A percentile compares a stretch with the other conserved stretches of the same genome.
Evolutionary conservation across 1,140 invertebrate genomes (phyloP).

Genomic region (Pseudomyrmex gracilis): DNA sequence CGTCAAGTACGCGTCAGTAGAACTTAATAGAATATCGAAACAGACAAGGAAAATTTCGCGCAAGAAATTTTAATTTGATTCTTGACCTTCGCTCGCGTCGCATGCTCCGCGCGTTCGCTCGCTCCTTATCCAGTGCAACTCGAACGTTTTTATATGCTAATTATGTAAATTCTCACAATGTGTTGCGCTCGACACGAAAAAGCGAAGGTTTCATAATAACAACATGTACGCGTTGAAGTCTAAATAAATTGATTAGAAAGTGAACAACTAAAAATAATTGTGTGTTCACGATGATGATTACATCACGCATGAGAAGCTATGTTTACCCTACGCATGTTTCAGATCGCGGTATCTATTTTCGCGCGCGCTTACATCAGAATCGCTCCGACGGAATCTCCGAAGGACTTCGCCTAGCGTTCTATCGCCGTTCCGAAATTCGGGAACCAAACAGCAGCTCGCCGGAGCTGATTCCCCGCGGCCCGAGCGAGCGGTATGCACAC

Average conservation of each 20-base stretch:
- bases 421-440: neutral
- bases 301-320: neutral
- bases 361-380: neutral
- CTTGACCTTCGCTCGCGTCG: conserved; percentile 25
- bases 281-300: neutral
- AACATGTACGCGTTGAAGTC: neutral
- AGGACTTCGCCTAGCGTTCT: neutral
- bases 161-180: conserved; percentile 29
- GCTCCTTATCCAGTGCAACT: conserved; percentile 6
- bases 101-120: neutral
- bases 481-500: no score
- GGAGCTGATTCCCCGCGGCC: no score
- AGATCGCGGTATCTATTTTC: neutral
- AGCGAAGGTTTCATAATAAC: neutral
- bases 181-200: neutral
- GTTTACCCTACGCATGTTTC: neutral
- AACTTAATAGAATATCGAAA: conserved; percentile 62
- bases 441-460: no score
- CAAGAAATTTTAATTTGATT: neutral
- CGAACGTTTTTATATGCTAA: conserved; percentile 5
- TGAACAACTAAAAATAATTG: no score
- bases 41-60: neutral
- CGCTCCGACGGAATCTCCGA: neutral
- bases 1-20: conserved; percentile 46
- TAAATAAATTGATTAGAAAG: no score